Base-by-base conservation (phyloP, 2,113 vertebrate species). In the Patagioenas fasciata region DNA sequence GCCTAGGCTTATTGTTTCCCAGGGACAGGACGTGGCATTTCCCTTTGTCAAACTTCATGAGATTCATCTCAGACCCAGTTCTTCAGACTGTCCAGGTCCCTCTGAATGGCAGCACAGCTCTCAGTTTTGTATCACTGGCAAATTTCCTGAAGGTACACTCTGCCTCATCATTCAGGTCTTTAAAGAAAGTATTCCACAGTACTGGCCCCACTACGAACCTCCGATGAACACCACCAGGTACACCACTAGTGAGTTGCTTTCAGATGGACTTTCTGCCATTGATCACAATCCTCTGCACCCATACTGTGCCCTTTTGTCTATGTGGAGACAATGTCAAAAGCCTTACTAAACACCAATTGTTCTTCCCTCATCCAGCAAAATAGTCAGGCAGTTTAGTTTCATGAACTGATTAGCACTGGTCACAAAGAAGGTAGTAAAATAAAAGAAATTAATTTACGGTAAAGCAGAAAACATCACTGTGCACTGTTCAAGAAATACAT, bases 261-360 rank as follows among this genome's bases (percentile, higher is more conserved):
- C 78, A 66, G 40, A 15, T 66, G 51, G 32, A 74, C 29, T 71
- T 71, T 38, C 36, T 82, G 40, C 5, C 53, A 48, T 29, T 80
- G 29, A 57, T 28, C 17, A 75, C 15, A 83, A 21, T 31, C 26
- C 57, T 61, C 61, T 36, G 25, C 0, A 0, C 6, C 26, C 3
- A 0, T 13, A 32, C 15, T 58, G 67, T 32, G 9, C 14, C 23
- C 66, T 17, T 13, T 53, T 42, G 23, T 38, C 56, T 50, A 28
- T 44, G 13, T 34, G 42, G 70, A 72, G 11, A 80, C 21, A 17
- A 50, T 15, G 8, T 23, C 15, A 85, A 81, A 81, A 81, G 10
- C 28, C 44, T 60, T 69, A 23, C 20, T 88, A 32, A 67, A 60
- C 10, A 60, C 25, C 5, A 26, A 11, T 42, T 38, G 5, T 14